Evolutionary conservation across 2,888 invertebrate species (phyloP), one percentile per base, ranked within the genome.

Genomic region (Augiades crinisus): DNA sequence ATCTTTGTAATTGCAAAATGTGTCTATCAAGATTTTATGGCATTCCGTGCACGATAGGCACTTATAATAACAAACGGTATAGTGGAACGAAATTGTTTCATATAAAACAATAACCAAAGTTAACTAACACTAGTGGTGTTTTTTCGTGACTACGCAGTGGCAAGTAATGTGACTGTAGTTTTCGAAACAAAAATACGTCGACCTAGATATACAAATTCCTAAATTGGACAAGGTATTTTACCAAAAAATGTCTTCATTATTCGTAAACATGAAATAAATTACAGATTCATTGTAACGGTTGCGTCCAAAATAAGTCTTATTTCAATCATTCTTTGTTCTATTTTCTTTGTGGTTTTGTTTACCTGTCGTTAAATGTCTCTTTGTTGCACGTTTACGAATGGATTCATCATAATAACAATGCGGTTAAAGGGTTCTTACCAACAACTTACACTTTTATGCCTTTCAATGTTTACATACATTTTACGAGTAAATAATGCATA

Each of bases 171-270:
- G 10, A 22, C n/a, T 34, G 14, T 45, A 14, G 12, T 22, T 45
- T 33, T 45, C 33, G 33, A 33, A 33, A 24, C n/a, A 34, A 8
- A 19, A 22, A 43, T 17, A 30, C 27, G 14, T 34, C 22, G 21
- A 45, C 45, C 45, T 34, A 22, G 22, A 34, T 45, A 22, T 19
- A 14, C 19, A 45, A 41, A 41, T 30, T 30, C 5, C 30, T 17
- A 31, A 37, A 21, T 37, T 21, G 2, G 21, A n/a, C 12, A 13
- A 22, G 37, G 5, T 37, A 37, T 21, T 19, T 10, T 17, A 10
- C 3, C 22, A 19, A 19, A 17, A n/a, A 4, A 3, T 24, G 4
- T 24, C 4, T n/a, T 19, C 5, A 4, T 19, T 19, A 19, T 4
- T 4, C 5, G 19, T 19, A 4, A 19, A 19, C 19, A 3, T n/a